A percentile compares a stretch with the other conserved stretches of the same genome.
Evolutionary conservation across 2,888 invertebrate genomes (phyloP).

Genomic region (Nematopogon swammerdamellus): DNA sequence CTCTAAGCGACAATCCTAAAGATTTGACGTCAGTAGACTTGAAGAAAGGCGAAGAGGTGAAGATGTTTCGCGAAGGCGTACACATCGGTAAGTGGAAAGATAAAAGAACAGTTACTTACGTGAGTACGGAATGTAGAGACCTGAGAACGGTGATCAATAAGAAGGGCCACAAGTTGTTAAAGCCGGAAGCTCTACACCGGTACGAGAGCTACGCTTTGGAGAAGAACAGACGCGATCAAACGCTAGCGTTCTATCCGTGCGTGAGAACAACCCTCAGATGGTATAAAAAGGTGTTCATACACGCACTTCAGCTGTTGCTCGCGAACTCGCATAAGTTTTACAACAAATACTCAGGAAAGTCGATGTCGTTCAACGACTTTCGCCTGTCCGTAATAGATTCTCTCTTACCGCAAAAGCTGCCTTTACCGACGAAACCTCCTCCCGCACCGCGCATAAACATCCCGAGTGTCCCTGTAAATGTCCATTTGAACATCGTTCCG

Average conservation of each 20-base stretch:
- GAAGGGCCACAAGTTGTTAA: neutral
- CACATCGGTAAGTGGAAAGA: constrained; percentile 20
- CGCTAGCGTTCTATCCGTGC: constrained; percentile 8
- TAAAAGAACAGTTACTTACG: constrained; percentile 17
- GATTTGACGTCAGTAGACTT: too few relatives aligned
- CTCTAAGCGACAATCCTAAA: constrained; percentile 13
- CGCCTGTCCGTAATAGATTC: too few relatives aligned
- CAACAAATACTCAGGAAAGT: constrained; percentile 4
- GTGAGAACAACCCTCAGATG: constrained; percentile 6
- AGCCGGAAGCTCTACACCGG: constrained; percentile 11
- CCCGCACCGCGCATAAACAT: too few relatives aligned
- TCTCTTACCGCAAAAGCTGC: too few relatives aligned
- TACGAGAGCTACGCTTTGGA: constrained; percentile 10
- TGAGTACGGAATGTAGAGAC: constrained; percentile 15
- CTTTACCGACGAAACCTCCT: too few relatives aligned
- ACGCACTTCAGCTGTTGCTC: constrained; percentile 11
- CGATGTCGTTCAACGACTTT: too few relatives aligned
- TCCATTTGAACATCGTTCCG: too few relatives aligned
- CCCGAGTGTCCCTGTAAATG: too few relatives aligned
- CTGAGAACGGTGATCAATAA: constrained; percentile 9
- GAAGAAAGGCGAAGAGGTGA: too few relatives aligned
- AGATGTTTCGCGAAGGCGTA: constrained; percentile 11
- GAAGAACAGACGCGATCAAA: too few relatives aligned
- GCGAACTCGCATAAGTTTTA: constrained; percentile 8
- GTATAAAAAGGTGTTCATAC: constrained; percentile 11